Conservation (phyloP, 23 tunicate species). For the Oikopleura dioica region DNA sequence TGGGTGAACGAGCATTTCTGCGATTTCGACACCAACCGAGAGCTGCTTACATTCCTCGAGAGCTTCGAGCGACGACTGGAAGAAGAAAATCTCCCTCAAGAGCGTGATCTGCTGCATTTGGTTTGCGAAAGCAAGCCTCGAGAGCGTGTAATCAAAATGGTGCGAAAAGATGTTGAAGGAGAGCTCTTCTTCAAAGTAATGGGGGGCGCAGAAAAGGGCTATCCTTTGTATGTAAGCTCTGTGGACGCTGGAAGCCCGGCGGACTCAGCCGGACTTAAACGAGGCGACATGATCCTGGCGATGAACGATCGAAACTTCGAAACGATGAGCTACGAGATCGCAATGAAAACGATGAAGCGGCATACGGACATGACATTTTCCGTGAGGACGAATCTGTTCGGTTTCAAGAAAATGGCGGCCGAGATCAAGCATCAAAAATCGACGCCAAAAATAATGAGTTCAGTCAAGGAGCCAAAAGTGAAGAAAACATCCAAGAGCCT, state of each 20-base stretch:
- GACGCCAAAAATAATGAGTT: background rate
- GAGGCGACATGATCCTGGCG: constrained; percentile 33
- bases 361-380: background rate
- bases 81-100: constrained; percentile 18
- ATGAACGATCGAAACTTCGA: constrained; percentile 93
- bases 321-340: constrained; percentile 38
- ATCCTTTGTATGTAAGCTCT: constrained; percentile 40
- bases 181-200: constrained; percentile 45
- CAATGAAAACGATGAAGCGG: constrained; percentile 26
- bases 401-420: constrained; percentile 65
- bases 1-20: constrained; percentile 99
- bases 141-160: constrained; percentile 1
- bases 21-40: constrained; percentile 60
- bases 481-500: background rate
- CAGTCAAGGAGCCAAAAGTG: background rate
- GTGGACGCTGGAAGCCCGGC: constrained; percentile 35
- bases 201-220: constrained; percentile 41
- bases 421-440: constrained; percentile 29
- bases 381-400: background rate
- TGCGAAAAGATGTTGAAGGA: constrained; percentile 28
- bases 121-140: background rate
- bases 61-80: constrained; percentile 62
- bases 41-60: constrained; percentile 56
- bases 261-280: constrained; percentile 53
- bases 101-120: constrained; percentile 3